Conservation (phyloP, 1,140 invertebrate genomes). For the Sitodiplosis mosellana region DNA sequence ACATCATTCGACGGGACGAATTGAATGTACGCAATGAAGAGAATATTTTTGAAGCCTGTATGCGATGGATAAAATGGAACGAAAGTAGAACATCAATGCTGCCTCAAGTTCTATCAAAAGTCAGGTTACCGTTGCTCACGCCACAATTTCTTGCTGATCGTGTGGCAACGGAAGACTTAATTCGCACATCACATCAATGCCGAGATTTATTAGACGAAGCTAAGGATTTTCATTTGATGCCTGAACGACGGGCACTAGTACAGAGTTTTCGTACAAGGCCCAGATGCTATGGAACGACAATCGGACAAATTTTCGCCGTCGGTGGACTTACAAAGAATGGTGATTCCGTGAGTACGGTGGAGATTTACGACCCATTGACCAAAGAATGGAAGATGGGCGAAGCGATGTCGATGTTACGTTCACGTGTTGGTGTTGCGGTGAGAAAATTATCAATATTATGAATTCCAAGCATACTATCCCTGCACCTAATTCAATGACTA, state of each 20-base stretch:
- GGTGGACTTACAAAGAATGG: conserved; percentile 72
- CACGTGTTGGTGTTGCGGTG: conserved; percentile 65
- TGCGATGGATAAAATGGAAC: conserved; percentile 64
- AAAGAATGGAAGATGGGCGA: conserved; percentile 61
- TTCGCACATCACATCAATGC: conserved; percentile 55
- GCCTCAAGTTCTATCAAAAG: conserved; percentile 51
- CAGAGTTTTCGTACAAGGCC: conserved; percentile 60
- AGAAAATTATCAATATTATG: too few species aligned
- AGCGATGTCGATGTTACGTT: conserved; percentile 65
- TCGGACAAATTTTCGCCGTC: conserved; percentile 74
- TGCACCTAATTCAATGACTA: too few species aligned
- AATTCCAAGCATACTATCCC: too few species aligned
- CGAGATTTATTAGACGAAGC: conserved; percentile 70
- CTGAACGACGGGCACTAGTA: conserved; percentile 40
- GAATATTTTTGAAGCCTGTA: conserved; percentile 68
- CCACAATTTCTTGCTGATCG: conserved; percentile 69
- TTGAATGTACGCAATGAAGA: conserved; percentile 52
- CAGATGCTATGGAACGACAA: conserved; percentile 45
- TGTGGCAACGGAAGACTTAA: conserved; percentile 66
- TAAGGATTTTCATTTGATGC: conserved; percentile 68
- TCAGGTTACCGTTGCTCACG: conserved; percentile 61
- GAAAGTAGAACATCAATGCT: conserved; percentile 36
- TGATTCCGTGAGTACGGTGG: conserved; percentile 72
- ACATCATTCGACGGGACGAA: conserved; percentile 60
- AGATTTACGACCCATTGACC: conserved; percentile 60